These are phyloP conservation scores for Drosophila robusta DNA, from an alignment of 2,888 invertebrate species.

Conservation along the genomic window DNA sequence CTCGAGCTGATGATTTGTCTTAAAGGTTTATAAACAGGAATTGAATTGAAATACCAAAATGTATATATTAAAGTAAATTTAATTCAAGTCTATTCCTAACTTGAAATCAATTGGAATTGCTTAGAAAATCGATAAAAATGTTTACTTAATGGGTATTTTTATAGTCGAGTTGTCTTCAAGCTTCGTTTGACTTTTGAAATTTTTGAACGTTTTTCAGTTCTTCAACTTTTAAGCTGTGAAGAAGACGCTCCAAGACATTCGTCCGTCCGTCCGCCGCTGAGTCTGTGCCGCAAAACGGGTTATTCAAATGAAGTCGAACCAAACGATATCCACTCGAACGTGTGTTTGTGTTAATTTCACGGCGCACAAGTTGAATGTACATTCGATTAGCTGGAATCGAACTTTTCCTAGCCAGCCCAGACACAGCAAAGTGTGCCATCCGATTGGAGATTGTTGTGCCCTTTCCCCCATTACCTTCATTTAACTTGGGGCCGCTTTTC, in stretches of 20 bases:
- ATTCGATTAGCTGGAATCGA: conserved; percentile 67
- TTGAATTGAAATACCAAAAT: too few species aligned
- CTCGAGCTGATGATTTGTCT: too few species aligned
- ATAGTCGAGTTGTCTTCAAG: conserved; percentile 5
- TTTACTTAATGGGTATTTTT: conserved; percentile 28
- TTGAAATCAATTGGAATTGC: neutral
- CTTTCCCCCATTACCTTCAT: conserved; percentile 11
- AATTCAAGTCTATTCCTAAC: too few species aligned
- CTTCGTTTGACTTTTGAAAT: conserved; percentile 45
- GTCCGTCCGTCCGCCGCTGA: conserved; percentile 22
- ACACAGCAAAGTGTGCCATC: conserved; percentile 34
- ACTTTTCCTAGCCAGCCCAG: conserved; percentile 53
- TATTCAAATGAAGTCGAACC: conserved; percentile 72
- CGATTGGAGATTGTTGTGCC: conserved; percentile 3
- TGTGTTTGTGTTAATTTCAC: conserved; percentile 48
- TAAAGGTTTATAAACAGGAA: too few species aligned
- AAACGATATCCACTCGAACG: conserved; percentile 44
- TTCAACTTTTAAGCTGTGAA: conserved; percentile 53
- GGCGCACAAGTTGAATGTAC: conserved; percentile 46
- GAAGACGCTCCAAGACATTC: conserved; percentile 56
- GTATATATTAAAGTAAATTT: too few species aligned
- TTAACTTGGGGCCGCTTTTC: neutral
- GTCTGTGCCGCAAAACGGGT: conserved; percentile 72
- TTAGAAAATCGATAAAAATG: neutral
- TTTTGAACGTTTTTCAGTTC: conserved; percentile 53